Evolutionary conservation across 2,113 vertebrate genomes (phyloP), one percentile per base, ranked within the genome.

Genomic region (Terrapene triunguis): DNA sequence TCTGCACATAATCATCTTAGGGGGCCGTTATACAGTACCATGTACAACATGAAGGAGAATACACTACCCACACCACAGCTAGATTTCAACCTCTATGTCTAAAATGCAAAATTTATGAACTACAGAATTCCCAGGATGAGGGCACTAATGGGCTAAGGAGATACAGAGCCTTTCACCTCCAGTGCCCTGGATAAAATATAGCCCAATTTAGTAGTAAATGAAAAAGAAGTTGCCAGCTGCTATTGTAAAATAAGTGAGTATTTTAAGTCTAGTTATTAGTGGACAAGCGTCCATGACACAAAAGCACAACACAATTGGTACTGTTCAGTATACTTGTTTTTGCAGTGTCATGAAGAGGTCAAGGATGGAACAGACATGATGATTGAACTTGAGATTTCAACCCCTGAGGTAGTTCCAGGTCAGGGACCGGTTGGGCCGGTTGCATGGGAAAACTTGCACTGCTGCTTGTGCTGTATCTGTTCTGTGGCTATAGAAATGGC

Each of bases 171-270:
- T 93, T 80, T 93, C 44, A 92, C 55, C 85, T 79, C 93, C 80
- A 94, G 74, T 94, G 62, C 80, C 89, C 3, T 90, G 87, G 8
- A 65, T 82, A 35, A 83, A 90, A 85, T 89, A 62, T 85, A 80
- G 81, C 16, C 44, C 85, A 95, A 97, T 85, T 27, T 84, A 55
- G 54, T 80, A 85, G 80, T 57, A 88, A 88, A 97, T 55, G 89
- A 92, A 84, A 93, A 97, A 97, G 96, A 97, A 97, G 96, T 87
- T 86, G 81, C 11, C 54, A 82, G 79, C 44, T 81, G 85, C 29
- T 57, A 53, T 57, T 90, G 21, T 48, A 76, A 91, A 97, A 96
- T 89, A 88, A 94, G 83, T 79, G 47, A 92, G 50, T 7, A 8
- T 76, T 55, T 54, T 93, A 86, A 94, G 86, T 55, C 55, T 72